Conservation (phyloP, 37 sponge, comb jelly and placozoan species). For the Beroe ovata region DNA sequence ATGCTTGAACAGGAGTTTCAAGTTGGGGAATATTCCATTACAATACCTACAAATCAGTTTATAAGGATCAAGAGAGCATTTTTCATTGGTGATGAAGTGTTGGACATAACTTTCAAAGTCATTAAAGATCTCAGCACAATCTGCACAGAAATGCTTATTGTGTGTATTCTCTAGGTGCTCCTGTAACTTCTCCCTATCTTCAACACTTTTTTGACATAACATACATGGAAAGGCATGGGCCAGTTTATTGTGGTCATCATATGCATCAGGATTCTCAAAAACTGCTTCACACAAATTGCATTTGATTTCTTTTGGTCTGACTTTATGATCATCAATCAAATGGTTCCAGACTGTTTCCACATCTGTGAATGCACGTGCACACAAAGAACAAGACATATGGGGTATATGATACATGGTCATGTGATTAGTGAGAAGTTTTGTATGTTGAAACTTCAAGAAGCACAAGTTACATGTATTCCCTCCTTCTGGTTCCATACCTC, state of each 20-base stretch:
- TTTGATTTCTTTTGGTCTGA: conserved; percentile 34
- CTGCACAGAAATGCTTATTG: conserved; percentile 35
- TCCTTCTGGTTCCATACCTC: not conserved
- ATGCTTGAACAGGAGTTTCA: conserved; percentile 64
- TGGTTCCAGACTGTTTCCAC: conserved; percentile 3
- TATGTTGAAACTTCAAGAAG: conserved; percentile 44
- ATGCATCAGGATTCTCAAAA: conserved; percentile 25
- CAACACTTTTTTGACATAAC: conserved; percentile 51
- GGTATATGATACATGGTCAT: conserved; percentile 36
- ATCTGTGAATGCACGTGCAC: conserved; percentile 14
- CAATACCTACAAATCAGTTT: conserved; percentile 52
- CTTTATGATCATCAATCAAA: conserved; percentile 24
- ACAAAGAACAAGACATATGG: conserved; percentile 13
- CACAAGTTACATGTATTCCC: conserved; percentile 34
- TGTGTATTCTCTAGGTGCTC: conserved; percentile 45
- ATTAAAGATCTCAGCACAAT: conserved; percentile 48
- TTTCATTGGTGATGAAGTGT: conserved; percentile 62
- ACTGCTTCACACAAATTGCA: conserved; percentile 38
- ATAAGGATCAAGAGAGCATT: conserved; percentile 59
- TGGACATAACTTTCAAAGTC: conserved; percentile 23
- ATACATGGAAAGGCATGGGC: conserved; percentile 45
- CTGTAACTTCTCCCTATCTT: conserved; percentile 25
- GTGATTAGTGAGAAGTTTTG: conserved; percentile 12
- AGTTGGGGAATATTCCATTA: conserved; percentile 29
- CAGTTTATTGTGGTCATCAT: conserved; percentile 36